Conservation (phyloP, 30 jellyfish, hydroid and myxozoan species). For the Cassiopea andromeda region DNA sequence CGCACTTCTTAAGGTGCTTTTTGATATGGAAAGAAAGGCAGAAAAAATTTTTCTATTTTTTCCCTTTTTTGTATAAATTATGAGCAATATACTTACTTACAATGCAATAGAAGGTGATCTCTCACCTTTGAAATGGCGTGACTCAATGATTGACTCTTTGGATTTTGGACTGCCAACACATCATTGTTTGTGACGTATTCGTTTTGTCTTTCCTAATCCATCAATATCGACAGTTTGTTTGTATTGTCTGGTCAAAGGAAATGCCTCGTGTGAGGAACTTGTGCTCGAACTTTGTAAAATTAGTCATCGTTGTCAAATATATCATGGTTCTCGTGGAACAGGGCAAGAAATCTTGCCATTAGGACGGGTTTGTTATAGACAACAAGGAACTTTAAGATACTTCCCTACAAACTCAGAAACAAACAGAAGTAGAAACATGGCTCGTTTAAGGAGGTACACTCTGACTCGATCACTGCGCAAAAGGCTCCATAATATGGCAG, state of each 20-base stretch:
- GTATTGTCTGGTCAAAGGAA: conserved; percentile 14
- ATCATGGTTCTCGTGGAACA: background rate
- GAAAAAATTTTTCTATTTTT: too few species aligned
- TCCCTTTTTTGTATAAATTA: too few species aligned
- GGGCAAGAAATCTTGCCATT: background rate
- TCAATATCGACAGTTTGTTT: background rate
- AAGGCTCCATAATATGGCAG: background rate
- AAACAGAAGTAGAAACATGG: background rate
- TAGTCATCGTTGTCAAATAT: conserved; percentile 39
- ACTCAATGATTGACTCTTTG: too few species aligned
- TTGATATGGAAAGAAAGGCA: too few species aligned
- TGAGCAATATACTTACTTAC: too few species aligned
- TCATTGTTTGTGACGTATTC: background rate
- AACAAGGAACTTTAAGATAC: background rate
- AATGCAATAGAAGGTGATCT: too few species aligned
- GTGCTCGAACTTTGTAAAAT: background rate
- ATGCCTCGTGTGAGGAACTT: conserved; percentile 32
- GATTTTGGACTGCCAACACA: background rate
- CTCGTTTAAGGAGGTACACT: conserved; percentile 19
- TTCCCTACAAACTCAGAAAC: background rate
- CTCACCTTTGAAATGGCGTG: too few species aligned
- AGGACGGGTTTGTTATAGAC: background rate
- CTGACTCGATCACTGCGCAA: conserved; percentile 38
- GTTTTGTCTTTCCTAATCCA: background rate
- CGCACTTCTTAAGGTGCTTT: too few species aligned